Base-by-base conservation (phyloP, 2,888 invertebrate species). In the Erebia ligea region DNA sequence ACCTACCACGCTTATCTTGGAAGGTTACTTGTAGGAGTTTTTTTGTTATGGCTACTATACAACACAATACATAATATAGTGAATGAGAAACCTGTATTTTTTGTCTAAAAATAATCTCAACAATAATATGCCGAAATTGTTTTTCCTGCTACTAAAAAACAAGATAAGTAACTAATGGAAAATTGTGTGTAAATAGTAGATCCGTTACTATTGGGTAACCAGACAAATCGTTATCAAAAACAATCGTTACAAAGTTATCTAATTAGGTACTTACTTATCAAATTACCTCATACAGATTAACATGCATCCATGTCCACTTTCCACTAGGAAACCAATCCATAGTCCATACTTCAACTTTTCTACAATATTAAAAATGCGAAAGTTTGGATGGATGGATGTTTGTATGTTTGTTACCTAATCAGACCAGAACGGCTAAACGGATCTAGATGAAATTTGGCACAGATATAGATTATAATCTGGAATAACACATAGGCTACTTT, bases 251-350 rank as follows among this genome's bases (percentile, higher is more conserved):
- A 62, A 15, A 15, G 19, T 15, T 62, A 62, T 21, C 45, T 62
- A 48, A 62, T 62, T 62, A 48, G 62, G 45, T 45, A 45, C 11
- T 10, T 45, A 48, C 19, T 62, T 62, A 62, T 48, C 45, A 48
- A 48, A 48, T 62, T 48, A 48, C 48, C 11, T 62, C 19, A 48
- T 45, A 21, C 62, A 2, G 21, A 48, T 62, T 61, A 45, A 25
- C 25, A 25, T 25, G 25, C 25, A 25, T 25, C 25, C 25, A 25
- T 3, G 2, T 25, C 4, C 25, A 25, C 25, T 25, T 56, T 56
- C 13, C 11, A 25, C 21, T 56, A 2, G 9, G 4, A 13, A 25
- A 56, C 1, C 21, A 25, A 56, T 56, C 19, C 19, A 19, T n/a
- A 54, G 9, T 19, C 3, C 25, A 25, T 25, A 25, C 25, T 25